Base-by-base conservation (phyloP, 2,888 invertebrate species). In the Drosophila demipolita region DNA sequence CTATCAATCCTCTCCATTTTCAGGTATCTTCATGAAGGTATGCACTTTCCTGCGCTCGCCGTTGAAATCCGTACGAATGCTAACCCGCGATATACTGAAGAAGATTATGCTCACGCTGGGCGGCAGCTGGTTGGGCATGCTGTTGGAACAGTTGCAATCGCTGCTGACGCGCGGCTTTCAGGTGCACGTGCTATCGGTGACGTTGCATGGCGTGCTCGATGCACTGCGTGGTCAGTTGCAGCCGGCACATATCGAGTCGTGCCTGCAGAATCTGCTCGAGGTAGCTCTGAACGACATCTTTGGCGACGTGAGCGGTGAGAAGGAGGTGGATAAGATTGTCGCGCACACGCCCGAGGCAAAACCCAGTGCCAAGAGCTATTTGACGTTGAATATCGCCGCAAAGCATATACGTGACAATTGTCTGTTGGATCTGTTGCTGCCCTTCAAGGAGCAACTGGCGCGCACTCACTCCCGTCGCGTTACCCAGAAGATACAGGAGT, bases 1-100 rank as follows among this genome's bases (percentile, higher is more conserved):
- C 40, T 8, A 9, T n/a, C 20, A 5, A 26, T n/a, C 0, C 9
- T 3, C 1, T 3, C 1, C 15, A 7, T 26, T 9, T 12, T 12
- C 17, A 62, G 97, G 98, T 50, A 95, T 98, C 59, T 96, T 98
- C 75, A 95, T 97, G 94, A 98, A 98, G 92, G 94, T 99, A 1
- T 98, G 98, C 89, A 96, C 97, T 0, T 98, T 99, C 91, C 93
- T 99, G 67, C 97, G 97, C 92, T 98, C 98, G 0, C 96, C 97
- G 3, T 93, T 98, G 26, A 96, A 97, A 82, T 97, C 97, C 87
- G 97, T 99, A 3, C 95, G 99, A 49, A 95, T 97, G 90, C 94
- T 95, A 0, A 96, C 99, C 0, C 95, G 98, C 38, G 97, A 98
- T 91, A 98, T 97, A n/a, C 94, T 99, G n/a, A 96, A 97, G 82